Base-by-base conservation (phyloP, 1,140 invertebrate genomes). In the Archegozetes longisetosus region DNA sequence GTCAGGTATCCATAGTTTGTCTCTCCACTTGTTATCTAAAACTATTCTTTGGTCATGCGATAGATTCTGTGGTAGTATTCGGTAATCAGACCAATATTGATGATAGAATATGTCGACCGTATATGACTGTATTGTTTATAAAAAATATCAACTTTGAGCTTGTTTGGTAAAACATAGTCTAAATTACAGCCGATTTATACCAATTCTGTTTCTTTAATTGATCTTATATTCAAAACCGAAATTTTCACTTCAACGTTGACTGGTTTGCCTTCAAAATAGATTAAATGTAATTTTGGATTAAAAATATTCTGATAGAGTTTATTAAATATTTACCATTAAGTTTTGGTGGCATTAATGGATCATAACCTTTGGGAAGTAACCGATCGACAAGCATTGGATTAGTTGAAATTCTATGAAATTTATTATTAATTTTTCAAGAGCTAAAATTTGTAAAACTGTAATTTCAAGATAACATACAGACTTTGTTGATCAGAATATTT, bases 1-100 rank as follows among this genome's bases (percentile, higher is more conserved):
- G 47, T 58, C 29, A 3, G 55, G 55, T 24, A 58, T 49, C 55
- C 55, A 58, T 23, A 58, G 29, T 50, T 49, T 47, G 22, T 13
- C 23, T 58, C 29, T 58, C 46, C 40, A 50, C 0, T 32, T 47
- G 13, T 24, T 28, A 27, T 58, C 55, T 46, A 58, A 49, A 9
- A 40, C 32, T 40, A 40, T 40, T 17, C 32, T 40, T 40, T 40
- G 32, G 32, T 40, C 32, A 40, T 9, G 32, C 17, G 32, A 9
- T 40, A 40, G 32, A 52, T 52, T 52, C 14, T 23, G 50, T 28
- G 50, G 23, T 28, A 52, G 20, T 9, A 55, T 20, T 17, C 54
- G 9, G 17, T 55, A 25, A 23, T 55, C 54, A 17, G 26, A 22
- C 54, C 54, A 55, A 40, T 32, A 40, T 17, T 55, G 26, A 20